Conservation (phyloP, 2,888 invertebrate species). For the Cepaea hortensis region DNA sequence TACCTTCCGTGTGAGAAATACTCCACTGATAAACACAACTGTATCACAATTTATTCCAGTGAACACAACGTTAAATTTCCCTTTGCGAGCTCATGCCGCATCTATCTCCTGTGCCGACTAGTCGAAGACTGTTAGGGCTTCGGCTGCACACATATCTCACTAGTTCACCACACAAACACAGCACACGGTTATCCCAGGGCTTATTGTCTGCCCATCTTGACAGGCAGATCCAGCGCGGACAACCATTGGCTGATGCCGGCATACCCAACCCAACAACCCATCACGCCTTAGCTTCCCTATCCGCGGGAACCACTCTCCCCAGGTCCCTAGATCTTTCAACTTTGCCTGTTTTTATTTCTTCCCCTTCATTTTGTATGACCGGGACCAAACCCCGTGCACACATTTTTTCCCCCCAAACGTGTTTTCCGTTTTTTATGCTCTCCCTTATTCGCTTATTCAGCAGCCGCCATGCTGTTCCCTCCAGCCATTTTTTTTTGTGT, state of each 20-base stretch:
- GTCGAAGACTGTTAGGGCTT: neutral
- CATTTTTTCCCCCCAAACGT: neutral
- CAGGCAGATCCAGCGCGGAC: conserved; percentile 7
- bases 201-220: neutral
- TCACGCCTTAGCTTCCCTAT: neutral
- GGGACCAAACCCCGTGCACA: neutral
- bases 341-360: neutral
- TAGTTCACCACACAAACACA: conserved; percentile 21
- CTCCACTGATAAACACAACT: too few relatives aligned
- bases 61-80: neutral
- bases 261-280: conserved; percentile 8
- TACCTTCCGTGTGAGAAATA: conserved; percentile 21
- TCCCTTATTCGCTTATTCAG: conserved; percentile 17
- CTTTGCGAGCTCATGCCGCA: neutral
- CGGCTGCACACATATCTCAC: conserved; percentile 4
- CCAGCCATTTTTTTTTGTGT: neutral
- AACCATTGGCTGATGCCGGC: conserved; percentile 24
- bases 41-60: too few relatives aligned
- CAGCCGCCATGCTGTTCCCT: neutral
- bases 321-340: neutral
- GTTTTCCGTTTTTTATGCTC: neutral
- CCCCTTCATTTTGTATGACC: neutral
- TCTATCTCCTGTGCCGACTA: neutral
- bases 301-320: neutral
- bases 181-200: conserved; percentile 2